Base-by-base conservation (phyloP, 2,888 invertebrate species). In the Drymonia ruficornis region DNA sequence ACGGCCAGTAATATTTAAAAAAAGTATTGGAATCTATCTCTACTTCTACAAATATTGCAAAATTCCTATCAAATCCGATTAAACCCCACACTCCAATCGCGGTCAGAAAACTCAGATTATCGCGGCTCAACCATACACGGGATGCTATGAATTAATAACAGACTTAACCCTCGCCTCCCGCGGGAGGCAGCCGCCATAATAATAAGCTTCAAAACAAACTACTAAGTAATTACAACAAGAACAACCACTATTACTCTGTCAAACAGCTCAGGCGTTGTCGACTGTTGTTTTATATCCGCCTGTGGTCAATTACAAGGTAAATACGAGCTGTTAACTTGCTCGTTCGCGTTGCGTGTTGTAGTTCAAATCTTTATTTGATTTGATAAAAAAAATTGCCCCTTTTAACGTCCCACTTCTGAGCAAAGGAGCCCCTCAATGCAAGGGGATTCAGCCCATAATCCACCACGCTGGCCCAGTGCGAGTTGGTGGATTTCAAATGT, bases 151-250 rank as follows among this genome's bases (percentile, higher is more conserved):
- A 89, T 90, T 84, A 86, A 82, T 89, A 86, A 90, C 73, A 65
- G 63, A 64, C 73, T 70, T 73, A 86, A 86, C 83, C 84, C 82
- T 80, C 70, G 64, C 67, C 71, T 83, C 89, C 80, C 83, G 50
- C 50, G 83, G 86, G 88, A 83, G 78, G 74, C 77, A 79, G 81
- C 80, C 70, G 76, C 75, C 70, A 72, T 87, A 84, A 87, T 87
- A 87, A 87, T 85, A 89, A 83, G 84, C 82, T 84, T 81, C 78
- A 81, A 80, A 88, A 88, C 86, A 87, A 91, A 88, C 86, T 87
- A 84, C 83, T 69, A 85, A 87, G 85, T 87, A 90, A 89, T 90
- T 89, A 91, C 76, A 84, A 81, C 83, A 81, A 82, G 84, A 87
- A 86, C 84, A 84, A 84, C 82, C 71, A 72, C 82, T 79, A 87